phyloP scores from a whole-genome alignment of 2,113 vertebrate genomes.

The Leptobrachium leishanense region DNA sequence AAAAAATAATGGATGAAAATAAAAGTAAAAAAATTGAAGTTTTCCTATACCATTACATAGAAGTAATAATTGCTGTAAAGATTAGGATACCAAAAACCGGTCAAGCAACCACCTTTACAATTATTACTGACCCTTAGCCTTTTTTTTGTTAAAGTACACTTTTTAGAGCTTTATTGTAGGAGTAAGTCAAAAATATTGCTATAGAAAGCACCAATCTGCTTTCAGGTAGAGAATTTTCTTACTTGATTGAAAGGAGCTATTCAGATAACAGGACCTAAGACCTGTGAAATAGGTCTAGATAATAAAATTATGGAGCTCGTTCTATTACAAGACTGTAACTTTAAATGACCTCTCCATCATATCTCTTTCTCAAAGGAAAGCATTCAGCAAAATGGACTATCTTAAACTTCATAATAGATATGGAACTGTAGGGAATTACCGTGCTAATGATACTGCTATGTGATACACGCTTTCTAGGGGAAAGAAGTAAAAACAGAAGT shows the following conservation, averaged over 20 bases:
- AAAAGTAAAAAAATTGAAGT: too few relatives aligned
- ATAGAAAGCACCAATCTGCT: neutral
- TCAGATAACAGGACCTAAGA: neutral
- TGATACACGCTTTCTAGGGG: neutral
- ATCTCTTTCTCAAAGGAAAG: neutral
- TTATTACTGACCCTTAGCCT: too few relatives aligned
- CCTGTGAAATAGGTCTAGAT: neutral
- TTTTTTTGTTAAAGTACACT: too few relatives aligned
- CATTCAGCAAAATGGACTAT: neutral
- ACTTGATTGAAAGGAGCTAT: neutral
- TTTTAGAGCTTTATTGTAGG: too few relatives aligned
- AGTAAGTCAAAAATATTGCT: too few relatives aligned
- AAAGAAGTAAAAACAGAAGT: neutral
- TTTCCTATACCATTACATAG: too few relatives aligned
- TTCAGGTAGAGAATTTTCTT: neutral
- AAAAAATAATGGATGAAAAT: too few relatives aligned
- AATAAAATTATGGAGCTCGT: neutral
- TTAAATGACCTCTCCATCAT: neutral
- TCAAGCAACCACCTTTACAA: too few relatives aligned
- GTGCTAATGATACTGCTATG: neutral
- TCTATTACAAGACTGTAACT: neutral
- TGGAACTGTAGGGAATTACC: conserved; percentile 2
- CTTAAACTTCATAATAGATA: neutral
- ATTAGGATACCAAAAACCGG: too few relatives aligned
- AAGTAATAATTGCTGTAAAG: too few relatives aligned